phyloP scores from a whole-genome alignment of 2,888 invertebrate species.

The Amiota mariae region DNA sequence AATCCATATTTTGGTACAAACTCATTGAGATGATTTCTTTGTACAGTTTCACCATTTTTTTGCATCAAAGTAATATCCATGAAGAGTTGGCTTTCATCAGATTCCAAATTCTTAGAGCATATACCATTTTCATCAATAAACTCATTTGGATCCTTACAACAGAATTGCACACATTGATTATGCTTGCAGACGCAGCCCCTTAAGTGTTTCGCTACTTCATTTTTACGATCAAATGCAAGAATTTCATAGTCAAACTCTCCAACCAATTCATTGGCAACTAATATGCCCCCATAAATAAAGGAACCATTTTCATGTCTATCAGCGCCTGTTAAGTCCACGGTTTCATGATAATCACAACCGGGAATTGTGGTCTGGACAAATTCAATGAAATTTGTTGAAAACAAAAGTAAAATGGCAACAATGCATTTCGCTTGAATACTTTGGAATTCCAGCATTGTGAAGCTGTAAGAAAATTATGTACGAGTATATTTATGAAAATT shows the following conservation, averaged over 20 bases:
- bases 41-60: conserved; percentile 29
- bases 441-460: too few species aligned
- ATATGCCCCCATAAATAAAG: conserved; percentile 51
- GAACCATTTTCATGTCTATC: conserved; percentile 49
- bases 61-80: conserved; percentile 30
- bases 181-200: conserved; percentile 62
- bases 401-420: too few species aligned
- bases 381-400: too few species aligned
- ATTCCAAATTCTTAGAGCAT: conserved; percentile 25
- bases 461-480: too few species aligned
- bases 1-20: conserved; percentile 43
- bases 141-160: conserved; percentile 47
- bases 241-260: conserved; percentile 49
- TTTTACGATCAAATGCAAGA: conserved; percentile 8
- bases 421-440: too few species aligned
- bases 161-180: conserved; percentile 64
- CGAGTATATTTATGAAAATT: too few species aligned
- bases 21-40: conserved; percentile 29
- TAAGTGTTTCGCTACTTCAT: conserved; percentile 44
- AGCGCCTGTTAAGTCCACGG: conserved; percentile 55
- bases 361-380: neutral
- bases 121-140: conserved; percentile 13
- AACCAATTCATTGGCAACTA: conserved; percentile 50
- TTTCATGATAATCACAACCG: conserved; percentile 37
- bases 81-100: neutral